Evolutionary conservation across 64 coral and sea anemone species (phyloP), one percentile per base, ranked within the genome.

Genomic region (Pachyseris speciosa): DNA sequence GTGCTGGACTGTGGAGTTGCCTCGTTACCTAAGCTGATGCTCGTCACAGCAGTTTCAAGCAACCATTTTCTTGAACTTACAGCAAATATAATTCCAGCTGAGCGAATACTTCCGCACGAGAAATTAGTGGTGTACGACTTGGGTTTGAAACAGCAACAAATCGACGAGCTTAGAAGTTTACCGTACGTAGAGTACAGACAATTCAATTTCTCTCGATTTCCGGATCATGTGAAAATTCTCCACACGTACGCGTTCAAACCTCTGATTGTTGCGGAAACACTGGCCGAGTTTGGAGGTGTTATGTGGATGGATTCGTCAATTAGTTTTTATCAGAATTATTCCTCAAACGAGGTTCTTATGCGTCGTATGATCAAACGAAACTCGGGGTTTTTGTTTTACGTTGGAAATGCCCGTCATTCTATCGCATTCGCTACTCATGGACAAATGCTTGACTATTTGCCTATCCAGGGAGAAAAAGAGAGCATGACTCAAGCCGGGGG

Each of bases 371-470:
- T 75, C 11, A 10, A 47, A 2, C 28, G 64, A 17, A 75, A 42
- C 1, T 86, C 67, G 9, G 70, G 80, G 7, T 86, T 92, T 37
- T 69, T 92, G 0, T 92, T 28, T 34, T 85, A 74, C 52, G 55
- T 92, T 15, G 38, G n/a, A 25, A 2, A 33, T 2, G 45, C 37
- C 15, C 69, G 59, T 44, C 68, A 92, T 29, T 51, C 20, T 1
- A 76, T 86, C n/a, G 9, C 37, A 20, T 76, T 81, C 32, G 53
- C 69, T 7, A 67, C 80, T 31, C 37, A 92, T 17, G 51, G 67
- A 45, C 31, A 42, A 49, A 75, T 86, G 80, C 24, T 92, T 52
- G 9, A 76, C 13, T 92, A 92, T 75, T 67, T 92, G 22, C 90
- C 90, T 48, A 92, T 92, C 80, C 64, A 47, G 64, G 75, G 31